phyloP scores from a whole-genome alignment of 2,113 vertebrate genomes.

The Chloebia gouldiae region DNA sequence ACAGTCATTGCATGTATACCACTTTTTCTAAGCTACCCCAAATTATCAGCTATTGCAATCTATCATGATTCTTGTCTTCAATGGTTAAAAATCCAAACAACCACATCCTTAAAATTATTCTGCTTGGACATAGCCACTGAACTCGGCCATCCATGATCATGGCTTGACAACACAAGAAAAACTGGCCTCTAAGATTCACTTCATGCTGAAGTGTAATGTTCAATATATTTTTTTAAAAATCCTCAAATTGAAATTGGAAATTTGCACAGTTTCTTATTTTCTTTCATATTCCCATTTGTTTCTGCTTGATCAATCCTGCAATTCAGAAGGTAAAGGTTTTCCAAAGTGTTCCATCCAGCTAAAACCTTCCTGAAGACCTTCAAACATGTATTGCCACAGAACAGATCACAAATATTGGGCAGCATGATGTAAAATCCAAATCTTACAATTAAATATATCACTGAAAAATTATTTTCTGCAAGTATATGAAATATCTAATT shows the following conservation, averaged over 20 bases:
- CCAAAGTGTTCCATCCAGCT: neutral
- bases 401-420: neutral
- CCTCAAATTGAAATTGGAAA: neutral
- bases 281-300: neutral
- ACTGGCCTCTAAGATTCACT: neutral
- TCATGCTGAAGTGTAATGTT: neutral
- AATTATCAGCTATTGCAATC: neutral
- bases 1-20: neutral
- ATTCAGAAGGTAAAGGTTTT: neutral
- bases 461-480: neutral
- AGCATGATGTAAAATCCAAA: neutral
- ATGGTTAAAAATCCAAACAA: neutral
- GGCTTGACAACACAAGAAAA: neutral
- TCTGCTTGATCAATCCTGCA: neutral
- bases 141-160: neutral
- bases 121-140: neutral
- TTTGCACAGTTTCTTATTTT: neutral
- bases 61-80: neutral
- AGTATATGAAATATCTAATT: slow-evolving; percentile 8
- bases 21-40: neutral
- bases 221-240: neutral
- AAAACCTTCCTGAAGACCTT: neutral
- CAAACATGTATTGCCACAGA: neutral
- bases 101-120: neutral
- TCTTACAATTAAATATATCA: neutral